A percentile compares a stretch with the other conserved stretches of the same genome.
Evolutionary conservation across 2,113 vertebrate genomes (phyloP).

Genomic region (Chloebia gouldiae): DNA sequence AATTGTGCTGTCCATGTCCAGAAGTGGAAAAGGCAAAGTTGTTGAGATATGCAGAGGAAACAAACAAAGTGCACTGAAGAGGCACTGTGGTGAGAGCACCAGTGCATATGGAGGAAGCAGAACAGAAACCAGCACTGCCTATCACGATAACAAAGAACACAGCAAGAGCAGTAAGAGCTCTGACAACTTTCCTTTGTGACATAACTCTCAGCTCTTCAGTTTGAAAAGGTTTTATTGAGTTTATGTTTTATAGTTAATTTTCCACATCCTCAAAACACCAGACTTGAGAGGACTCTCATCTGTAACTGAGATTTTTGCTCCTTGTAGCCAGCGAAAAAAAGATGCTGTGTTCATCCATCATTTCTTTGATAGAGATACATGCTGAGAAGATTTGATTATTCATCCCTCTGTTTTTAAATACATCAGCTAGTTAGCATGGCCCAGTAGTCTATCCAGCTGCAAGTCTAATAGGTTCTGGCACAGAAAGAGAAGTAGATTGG

Average conservation of each 20-base stretch:
- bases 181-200: neutral
- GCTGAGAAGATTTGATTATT: slow-evolving; percentile 7
- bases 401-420: neutral
- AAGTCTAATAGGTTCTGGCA: neutral
- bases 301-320: neutral
- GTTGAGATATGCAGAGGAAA: neutral
- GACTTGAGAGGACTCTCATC: neutral
- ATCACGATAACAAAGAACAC: neutral
- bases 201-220: neutral
- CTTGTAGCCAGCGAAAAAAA: neutral
- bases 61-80: neutral
- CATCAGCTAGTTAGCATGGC: neutral
- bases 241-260: neutral
- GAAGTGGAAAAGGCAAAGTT: neutral
- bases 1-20: neutral
- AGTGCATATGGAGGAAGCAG: neutral
- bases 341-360: neutral
- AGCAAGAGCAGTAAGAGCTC: neutral
- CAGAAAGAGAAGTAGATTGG: neutral
- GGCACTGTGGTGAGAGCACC: neutral
- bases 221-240: neutral
- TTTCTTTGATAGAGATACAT: neutral
- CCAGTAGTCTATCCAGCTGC: slow-evolving; percentile 18
- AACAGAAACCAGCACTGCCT: neutral
- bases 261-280: neutral